Percentiles rank a stretch among this genome's conserved stretches.
Evolutionary conservation across 1,140 invertebrate genomes (phyloP).

Genomic region (Drosophila ironensis): DNA sequence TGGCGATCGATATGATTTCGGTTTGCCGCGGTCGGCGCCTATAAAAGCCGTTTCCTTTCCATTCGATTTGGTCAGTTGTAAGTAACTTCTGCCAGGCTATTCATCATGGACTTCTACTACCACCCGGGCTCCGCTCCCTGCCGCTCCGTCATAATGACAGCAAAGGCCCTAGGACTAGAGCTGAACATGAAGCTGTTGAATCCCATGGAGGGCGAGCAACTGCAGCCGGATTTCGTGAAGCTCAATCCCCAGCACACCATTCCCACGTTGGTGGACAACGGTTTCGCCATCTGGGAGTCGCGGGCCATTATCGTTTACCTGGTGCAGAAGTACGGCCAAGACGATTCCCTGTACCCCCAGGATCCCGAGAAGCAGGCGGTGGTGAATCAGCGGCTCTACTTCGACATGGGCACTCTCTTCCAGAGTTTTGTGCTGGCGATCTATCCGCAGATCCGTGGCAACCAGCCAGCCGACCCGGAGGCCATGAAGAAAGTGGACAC

Average conservation of each 20-base stretch:
- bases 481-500: constrained; percentile 85
- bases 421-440: constrained; percentile 84
- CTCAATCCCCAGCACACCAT: constrained; percentile 76
- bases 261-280: constrained; percentile 62
- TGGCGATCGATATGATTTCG: too few relatives aligned
- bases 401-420: constrained; percentile 87
- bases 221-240: constrained; percentile 85
- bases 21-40: too few relatives aligned
- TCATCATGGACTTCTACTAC: too few relatives aligned
- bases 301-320: constrained; percentile 88
- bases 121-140: too few relatives aligned
- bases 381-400: constrained; percentile 88
- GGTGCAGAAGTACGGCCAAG: constrained; percentile 86
- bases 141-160: constrained; percentile 86
- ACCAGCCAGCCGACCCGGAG: constrained; percentile 84
- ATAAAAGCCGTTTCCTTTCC: too few relatives aligned
- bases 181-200: constrained; percentile 87
- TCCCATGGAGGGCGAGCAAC: constrained; percentile 85
- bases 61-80: too few relatives aligned
- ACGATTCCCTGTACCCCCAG: constrained; percentile 86
- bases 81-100: too few relatives aligned
- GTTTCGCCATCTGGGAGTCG: constrained; percentile 85
- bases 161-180: constrained; percentile 87
- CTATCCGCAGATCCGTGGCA: constrained; percentile 86
- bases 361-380: constrained; percentile 86